Evolutionary conservation across 2,888 invertebrate species (phyloP).

Genomic region (Sericinus montela): DNA sequence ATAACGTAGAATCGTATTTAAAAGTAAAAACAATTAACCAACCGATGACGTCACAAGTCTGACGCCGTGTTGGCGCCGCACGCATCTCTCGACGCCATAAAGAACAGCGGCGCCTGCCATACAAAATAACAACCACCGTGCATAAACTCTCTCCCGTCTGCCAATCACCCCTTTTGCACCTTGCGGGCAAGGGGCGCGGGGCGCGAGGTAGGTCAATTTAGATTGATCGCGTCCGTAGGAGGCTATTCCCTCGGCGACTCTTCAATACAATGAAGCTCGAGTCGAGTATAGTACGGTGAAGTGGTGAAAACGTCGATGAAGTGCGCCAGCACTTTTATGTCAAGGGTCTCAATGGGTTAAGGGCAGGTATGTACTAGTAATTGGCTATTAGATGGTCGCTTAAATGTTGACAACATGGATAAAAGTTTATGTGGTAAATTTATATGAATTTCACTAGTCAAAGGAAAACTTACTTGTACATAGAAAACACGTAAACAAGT

Average conservation of each 20-base stretch:
- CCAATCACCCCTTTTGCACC: constrained; percentile 26
- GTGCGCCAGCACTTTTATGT: constrained; percentile 7
- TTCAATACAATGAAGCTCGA: constrained; percentile 38
- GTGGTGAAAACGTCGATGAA: constrained; percentile 18
- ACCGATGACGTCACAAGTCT: constrained; percentile 33
- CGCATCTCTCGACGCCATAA: constrained; percentile 46
- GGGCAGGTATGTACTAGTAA: not conserved
- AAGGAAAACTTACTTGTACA: too few species aligned
- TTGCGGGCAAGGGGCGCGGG: constrained; percentile 11
- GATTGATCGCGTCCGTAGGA: constrained; percentile 20
- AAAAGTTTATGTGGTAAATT: not conserved
- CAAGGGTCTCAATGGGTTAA: constrained; percentile 2
- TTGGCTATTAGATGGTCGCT: not conserved
- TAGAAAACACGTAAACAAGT: too few species aligned
- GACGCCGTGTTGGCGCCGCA: constrained; percentile 38
- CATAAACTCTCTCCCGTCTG: constrained; percentile 24
- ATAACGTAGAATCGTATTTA: constrained; percentile 4
- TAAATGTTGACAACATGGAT: not conserved
- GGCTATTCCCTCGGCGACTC: constrained; percentile 26
- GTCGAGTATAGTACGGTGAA: constrained; percentile 1
- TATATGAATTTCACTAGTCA: too few species aligned
- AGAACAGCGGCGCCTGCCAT: constrained; percentile 46
- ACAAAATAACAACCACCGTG: constrained; percentile 31
- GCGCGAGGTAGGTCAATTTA: constrained; percentile 10
- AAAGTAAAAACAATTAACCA: constrained; percentile 10